Conservation (phyloP, 1,140 invertebrate species). For the Paralvinella palmiformis region DNA sequence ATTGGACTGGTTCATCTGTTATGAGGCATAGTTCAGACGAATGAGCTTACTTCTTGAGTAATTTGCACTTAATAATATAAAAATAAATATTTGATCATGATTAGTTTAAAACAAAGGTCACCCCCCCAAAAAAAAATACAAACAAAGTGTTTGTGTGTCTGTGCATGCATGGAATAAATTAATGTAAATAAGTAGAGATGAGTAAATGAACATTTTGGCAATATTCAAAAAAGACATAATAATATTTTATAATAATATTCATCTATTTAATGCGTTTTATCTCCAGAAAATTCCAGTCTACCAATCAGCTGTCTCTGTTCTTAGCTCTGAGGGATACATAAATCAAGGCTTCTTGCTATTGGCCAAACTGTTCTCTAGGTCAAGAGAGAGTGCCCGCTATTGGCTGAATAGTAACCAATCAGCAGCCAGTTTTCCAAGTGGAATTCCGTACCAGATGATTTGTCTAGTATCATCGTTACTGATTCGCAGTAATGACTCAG, state of each 20-base stretch:
- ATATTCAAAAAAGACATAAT: not conserved
- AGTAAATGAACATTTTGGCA: not conserved
- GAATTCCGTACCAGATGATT: not conserved
- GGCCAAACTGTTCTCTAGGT: not conserved
- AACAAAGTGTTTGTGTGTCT: not conserved
- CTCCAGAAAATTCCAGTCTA: not conserved
- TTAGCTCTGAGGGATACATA: not conserved
- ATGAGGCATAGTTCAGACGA: too few species aligned
- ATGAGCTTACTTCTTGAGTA: too few species aligned
- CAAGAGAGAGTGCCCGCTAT: not conserved
- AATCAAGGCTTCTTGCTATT: not conserved
- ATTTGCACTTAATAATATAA: too few species aligned
- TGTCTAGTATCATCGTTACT: not conserved
- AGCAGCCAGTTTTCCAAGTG: not conserved
- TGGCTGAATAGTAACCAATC: not conserved
- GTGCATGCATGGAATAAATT: too few species aligned
- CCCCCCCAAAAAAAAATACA: not conserved
- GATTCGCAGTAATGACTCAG: too few species aligned
- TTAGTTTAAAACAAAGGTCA: too few species aligned
- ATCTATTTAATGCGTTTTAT: not conserved
- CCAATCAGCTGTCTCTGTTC: not conserved
- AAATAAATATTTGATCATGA: too few species aligned
- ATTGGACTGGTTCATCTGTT: too few species aligned
- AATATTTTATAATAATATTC: not conserved
- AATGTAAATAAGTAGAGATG: not conserved